Conservation (phyloP, 2,797 vertebrate species). For the Pangasius sanitwongsei region DNA sequence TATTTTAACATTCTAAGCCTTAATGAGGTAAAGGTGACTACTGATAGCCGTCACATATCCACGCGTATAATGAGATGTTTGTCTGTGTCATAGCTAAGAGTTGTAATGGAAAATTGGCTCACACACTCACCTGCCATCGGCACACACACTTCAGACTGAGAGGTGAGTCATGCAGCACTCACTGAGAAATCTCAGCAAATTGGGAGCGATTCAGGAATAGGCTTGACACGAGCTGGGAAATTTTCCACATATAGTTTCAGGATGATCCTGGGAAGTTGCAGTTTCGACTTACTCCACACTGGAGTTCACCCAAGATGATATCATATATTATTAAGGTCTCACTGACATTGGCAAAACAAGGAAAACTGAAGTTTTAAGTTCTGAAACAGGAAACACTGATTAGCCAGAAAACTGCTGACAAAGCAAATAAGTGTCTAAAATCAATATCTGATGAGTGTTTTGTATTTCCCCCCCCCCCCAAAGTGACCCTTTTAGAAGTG, state of each 20-base stretch:
- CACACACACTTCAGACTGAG: neutral
- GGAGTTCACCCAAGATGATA: neutral
- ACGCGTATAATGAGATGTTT: conserved; percentile 1
- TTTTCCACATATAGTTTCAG: conserved; percentile 49
- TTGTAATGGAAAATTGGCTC: conserved; percentile 50
- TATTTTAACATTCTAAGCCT: neutral
- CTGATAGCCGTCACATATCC: neutral
- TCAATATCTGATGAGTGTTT: neutral
- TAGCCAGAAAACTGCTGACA: neutral
- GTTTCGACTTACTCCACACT: conserved; percentile 41
- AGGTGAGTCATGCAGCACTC: conserved; percentile 56
- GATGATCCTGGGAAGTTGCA: conserved; percentile 9
- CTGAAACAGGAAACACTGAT: conserved; percentile 21
- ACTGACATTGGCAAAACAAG: conserved; percentile 5
- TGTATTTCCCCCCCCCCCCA: neutral
- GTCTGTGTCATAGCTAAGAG: conserved; percentile 13
- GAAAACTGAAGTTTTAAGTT: neutral
- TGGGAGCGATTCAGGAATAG: conserved; percentile 8
- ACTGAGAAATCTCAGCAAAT: conserved; percentile 12
- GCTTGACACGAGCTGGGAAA: conserved; percentile 45
- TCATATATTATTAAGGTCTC: neutral
- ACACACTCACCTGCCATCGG: conserved; percentile 5
- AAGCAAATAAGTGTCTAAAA: neutral
- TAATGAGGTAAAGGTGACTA: neutral
- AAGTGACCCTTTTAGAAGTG: neutral